Conservation (phyloP, 2,888 invertebrate species). For the Chymomyza amoena region DNA sequence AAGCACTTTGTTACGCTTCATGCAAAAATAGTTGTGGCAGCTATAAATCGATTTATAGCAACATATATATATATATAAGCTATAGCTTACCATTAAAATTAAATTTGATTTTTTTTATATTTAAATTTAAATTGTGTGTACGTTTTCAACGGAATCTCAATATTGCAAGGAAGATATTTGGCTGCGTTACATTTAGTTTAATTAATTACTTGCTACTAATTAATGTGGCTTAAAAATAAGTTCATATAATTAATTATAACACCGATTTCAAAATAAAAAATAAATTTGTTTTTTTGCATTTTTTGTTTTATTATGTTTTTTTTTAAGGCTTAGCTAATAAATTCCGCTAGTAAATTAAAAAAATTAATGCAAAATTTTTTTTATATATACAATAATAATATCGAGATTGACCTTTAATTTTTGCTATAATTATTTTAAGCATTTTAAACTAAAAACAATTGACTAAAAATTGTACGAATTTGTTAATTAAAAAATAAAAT, state of each 20-base stretch:
- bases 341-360: constrained; percentile 58
- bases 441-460: constrained; percentile 45
- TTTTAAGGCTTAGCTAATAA: constrained; percentile 52
- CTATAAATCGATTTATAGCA: not conserved
- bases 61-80: not conserved
- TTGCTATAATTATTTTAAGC: constrained; percentile 20
- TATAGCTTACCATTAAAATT: constrained; percentile 47
- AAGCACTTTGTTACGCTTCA: constrained; percentile 53
- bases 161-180: constrained; percentile 72
- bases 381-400: constrained; percentile 30
- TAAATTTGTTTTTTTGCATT: not conserved
- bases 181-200: constrained; percentile 37
- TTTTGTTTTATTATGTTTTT: not conserved
- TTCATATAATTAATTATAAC: not conserved
- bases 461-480: constrained; percentile 26
- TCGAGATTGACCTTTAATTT: constrained; percentile 53
- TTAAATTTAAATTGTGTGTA: constrained; percentile 52
- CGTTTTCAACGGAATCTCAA: constrained; percentile 74
- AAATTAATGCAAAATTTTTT: constrained; percentile 18
- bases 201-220: constrained; percentile 7
- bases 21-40: not conserved
- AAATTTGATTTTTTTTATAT: constrained; percentile 34
- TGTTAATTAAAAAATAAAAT: not conserved
- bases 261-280: constrained; percentile 5
- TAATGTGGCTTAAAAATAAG: constrained; percentile 32